A percentile compares a stretch with the other conserved stretches of the same genome.
Conservation (phyloP, 2,797 vertebrate species). For the Argyrosomus regius region DNA sequence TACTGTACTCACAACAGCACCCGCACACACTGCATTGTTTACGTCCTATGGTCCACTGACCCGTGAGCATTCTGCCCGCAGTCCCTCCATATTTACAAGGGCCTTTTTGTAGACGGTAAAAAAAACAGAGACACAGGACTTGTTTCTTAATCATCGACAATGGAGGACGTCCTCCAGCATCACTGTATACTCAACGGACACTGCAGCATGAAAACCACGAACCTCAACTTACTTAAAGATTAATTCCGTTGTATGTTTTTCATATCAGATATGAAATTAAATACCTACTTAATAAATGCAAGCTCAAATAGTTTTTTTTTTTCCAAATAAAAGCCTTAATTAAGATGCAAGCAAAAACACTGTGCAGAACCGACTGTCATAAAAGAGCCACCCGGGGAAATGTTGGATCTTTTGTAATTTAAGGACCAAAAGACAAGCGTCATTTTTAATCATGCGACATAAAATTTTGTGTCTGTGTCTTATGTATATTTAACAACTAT, state of each 20-base stretch:
- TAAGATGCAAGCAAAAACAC: conserved; percentile 1
- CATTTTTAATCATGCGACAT: conserved; percentile 23
- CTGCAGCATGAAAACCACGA: neutral
- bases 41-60: conserved; percentile 39
- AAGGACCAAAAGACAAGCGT: neutral
- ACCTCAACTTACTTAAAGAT: neutral
- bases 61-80: conserved; percentile 12
- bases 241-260: neutral
- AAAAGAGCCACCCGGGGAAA: conserved; percentile 2
- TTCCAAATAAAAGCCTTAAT: conserved; percentile 16
- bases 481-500: neutral
- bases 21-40: conserved; percentile 34
- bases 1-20: conserved; percentile 22
- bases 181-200: neutral
- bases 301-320: neutral
- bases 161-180: neutral
- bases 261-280: neutral
- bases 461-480: neutral
- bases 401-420: conserved; percentile 4
- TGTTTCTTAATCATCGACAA: conserved; percentile 40
- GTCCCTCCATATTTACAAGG: conserved; percentile 42
- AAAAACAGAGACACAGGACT: conserved; percentile 7
- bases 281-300: neutral
- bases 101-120: conserved; percentile 35
- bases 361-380: neutral